These are phyloP conservation scores for Steatornis caripensis DNA, from an alignment of 2,113 vertebrate species.

Conservation along the genomic window DNA sequence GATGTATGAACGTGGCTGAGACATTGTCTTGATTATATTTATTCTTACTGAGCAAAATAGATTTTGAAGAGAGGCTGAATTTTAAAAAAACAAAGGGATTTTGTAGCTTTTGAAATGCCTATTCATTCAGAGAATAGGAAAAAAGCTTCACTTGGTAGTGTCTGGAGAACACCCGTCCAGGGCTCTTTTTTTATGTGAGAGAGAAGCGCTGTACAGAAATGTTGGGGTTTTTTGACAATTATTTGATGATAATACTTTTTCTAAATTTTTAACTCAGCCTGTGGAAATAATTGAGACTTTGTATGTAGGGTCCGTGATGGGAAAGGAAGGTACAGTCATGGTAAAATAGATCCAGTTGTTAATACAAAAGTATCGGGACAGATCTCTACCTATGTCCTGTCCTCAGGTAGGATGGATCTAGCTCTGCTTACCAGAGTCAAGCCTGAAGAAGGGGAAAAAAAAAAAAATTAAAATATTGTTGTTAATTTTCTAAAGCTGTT, in stretches of 20 bases:
- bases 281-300: not conserved
- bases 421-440: not conserved
- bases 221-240: not conserved
- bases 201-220: rapidly evolving
- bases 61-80: not conserved
- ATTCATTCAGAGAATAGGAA: not conserved
- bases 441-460: not conserved
- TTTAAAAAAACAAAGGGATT: not conserved
- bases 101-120: not conserved
- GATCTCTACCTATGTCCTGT: not conserved
- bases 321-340: not conserved
- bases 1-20: not conserved
- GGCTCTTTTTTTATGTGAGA: not conserved
- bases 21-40: not conserved
- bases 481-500: not conserved
- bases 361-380: not conserved
- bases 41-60: not conserved
- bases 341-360: not conserved
- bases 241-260: rapidly evolving
- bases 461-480: too few species aligned
- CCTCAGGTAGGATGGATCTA: not conserved
- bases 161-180: not conserved
- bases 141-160: not conserved
- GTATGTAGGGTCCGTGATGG: not conserved
- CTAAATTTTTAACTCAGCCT: not conserved